Conservation (phyloP, 2,888 invertebrate species). For the Noctua fimbriata region DNA sequence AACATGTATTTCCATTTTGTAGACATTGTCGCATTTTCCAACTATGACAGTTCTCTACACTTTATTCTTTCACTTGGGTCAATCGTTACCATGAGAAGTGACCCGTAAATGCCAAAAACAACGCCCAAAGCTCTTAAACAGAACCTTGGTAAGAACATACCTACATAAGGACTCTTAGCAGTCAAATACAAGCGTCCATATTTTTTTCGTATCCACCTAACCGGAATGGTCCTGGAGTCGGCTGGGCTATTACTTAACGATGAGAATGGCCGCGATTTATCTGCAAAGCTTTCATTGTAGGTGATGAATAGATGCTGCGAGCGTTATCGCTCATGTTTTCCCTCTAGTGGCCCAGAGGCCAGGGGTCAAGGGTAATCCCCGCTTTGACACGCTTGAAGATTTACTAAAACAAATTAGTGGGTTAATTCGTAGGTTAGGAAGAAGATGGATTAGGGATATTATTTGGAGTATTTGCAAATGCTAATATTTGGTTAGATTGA, state of each 20-base stretch:
- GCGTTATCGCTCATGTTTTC: slow-evolving; percentile 59
- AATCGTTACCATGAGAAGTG: background rate
- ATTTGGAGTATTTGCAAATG: background rate
- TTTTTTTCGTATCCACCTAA: slow-evolving; percentile 42
- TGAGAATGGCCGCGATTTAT: slow-evolving; percentile 63
- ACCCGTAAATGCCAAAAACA: slow-evolving; percentile 22
- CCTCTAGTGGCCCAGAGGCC: slow-evolving; percentile 20
- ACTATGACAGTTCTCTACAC: background rate
- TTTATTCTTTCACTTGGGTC: slow-evolving; percentile 1
- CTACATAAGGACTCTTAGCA: slow-evolving; percentile 20
- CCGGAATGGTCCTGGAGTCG: slow-evolving; percentile 40
- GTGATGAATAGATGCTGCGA: slow-evolving; percentile 60
- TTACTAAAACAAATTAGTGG: slow-evolving; percentile 21
- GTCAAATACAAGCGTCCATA: slow-evolving; percentile 55
- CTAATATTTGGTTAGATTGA: slow-evolving; percentile 17
- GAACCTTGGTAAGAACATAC: slow-evolving; percentile 21
- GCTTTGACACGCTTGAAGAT: slow-evolving; percentile 38
- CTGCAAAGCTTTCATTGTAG: slow-evolving; percentile 63
- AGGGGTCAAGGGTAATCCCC: slow-evolving; percentile 38
- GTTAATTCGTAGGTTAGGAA: slow-evolving; percentile 11
- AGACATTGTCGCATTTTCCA: background rate
- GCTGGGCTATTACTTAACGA: slow-evolving; percentile 63
- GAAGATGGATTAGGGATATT: slow-evolving; percentile 15
- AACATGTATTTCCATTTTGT: background rate
- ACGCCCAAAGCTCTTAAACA: slow-evolving; percentile 16